phyloP scores from a whole-genome alignment of 2,113 vertebrate species.

The Geococcyx californianus region DNA sequence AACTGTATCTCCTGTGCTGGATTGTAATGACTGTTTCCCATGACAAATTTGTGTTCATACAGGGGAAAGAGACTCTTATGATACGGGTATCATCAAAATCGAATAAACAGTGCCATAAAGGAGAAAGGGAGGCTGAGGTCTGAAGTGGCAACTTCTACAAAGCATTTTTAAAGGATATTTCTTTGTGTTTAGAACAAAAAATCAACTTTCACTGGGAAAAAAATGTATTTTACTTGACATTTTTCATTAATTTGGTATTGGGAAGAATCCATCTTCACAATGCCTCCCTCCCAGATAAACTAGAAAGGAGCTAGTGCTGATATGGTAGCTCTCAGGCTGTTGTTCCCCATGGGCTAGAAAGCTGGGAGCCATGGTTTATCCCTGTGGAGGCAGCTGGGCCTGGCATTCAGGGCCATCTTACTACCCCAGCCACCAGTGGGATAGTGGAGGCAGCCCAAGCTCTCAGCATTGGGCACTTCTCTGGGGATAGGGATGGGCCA shows the following conservation, averaged over 20 bases:
- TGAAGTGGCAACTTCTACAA: not conserved
- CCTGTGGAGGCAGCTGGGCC: not conserved
- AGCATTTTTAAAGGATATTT: not conserved
- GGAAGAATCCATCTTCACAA: not conserved
- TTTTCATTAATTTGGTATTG: not conserved
- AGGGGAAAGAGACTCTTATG: not conserved
- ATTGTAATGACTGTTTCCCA: not conserved
- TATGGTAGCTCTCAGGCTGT: no score
- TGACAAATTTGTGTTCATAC: not conserved
- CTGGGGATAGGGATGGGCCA: no score
- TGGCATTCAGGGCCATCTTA: not conserved
- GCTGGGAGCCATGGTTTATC: not conserved
- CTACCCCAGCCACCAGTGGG: not conserved
- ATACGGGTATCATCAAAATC: not conserved
- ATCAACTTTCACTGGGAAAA: not conserved
- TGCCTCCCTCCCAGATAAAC: no score
- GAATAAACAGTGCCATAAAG: not conserved
- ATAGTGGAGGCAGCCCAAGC: rapidly evolving
- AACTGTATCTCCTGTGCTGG: not conserved
- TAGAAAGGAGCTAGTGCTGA: not conserved
- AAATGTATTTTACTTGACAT: not conserved
- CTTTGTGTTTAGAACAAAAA: not conserved
- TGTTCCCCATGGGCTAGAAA: not conserved
- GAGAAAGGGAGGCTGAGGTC: not conserved
- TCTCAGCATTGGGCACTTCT: rapidly evolving